Base-by-base conservation (phyloP, 2,797 vertebrate species). In the Sebastes miniatus region DNA sequence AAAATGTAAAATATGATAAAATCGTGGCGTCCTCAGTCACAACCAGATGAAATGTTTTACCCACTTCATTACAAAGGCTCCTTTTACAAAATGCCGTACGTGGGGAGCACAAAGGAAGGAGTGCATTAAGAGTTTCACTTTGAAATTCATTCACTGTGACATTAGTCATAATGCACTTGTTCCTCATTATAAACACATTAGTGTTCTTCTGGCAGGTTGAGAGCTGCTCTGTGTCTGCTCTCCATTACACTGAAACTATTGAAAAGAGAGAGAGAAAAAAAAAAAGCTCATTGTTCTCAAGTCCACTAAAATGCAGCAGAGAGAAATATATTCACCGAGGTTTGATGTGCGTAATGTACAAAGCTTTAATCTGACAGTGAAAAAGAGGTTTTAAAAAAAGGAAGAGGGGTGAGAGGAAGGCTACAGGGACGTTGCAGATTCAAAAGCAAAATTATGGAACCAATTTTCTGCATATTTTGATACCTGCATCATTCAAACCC, bases 161-260 rank as follows among this genome's bases (percentile, higher is more conserved):
- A 89, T 92, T 86, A 91, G 82, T 90, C 87, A 89, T 91, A 91
- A 92, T 91, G 89, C 88, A 89, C 88, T 93, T 86, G 85, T 83
- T 90, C 76, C 83, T 93, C 90, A 90, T 93, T 93, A 93, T 80
- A 90, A 92, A 92, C 91, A 92, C 92, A 92, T 94, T 91, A 94
- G 85, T 54, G 83, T 58, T 76, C 71, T 70, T 74, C 82, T 92
- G 87, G 88, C 87, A 88, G 86, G 79, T 83, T 83, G 77, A 84
- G 87, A 78, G 76, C 79, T 16, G 78, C 62, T 64, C 75, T 79
- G 79, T 39, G 81, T 83, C 90, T 90, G 85, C 88, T 90, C 87
- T 85, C 82, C 85, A 88, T 89, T 90, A 91, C 64, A 66, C 69
- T n/a, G 12, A 69, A 80, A 77, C 83, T 81, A 72, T 47, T 62